Evolutionary conservation across 1,140 invertebrate genomes (phyloP), one percentile per base, ranked within the genome.

Genomic region (Brachionus rubens): DNA sequence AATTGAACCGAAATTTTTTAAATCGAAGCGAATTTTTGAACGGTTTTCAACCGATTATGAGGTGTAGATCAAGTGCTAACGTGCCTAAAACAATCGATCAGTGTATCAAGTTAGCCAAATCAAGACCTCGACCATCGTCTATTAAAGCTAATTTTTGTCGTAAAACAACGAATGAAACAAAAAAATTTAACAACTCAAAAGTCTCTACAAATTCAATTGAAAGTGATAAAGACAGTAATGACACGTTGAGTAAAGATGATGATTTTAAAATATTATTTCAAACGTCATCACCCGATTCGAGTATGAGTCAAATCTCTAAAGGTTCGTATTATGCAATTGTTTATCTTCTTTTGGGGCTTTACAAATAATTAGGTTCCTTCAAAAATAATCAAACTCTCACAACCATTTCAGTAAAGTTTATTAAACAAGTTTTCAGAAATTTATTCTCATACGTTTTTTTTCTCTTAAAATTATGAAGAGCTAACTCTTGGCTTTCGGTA

Each of bases 221-320:
- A 26, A 65, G 59, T 19, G 59, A 65, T 24, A 65, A 65, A 26
- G 59, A 65, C 3, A 65, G 59, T 19, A 41, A 19, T 21, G 59
- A 41, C 36, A 65, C 40, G 24, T 19, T 65, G 7, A 65, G 59
- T 36, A 65, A 65, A 26, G 59, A 65, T 65, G 59, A 65, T 43
- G 59, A 65, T 43, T 65, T 65, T 26, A 65, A 65, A 65, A 28
- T 43, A 43, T 24, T 65, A 43, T 65, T 65, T 26, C 59, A 43
- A 46, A 30, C 59, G 1, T 65, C 59, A 3, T 41, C 43, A 14
- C 43, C 43, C 5, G 43, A 46, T 14, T 14, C 59, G n/a, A 41
- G 41, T 41, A 14, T 65, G 9, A 65, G 59, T 19, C 59, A 41
- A 19, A 46, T 28, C 2, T 59, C 54, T 36, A 59, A 59, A 59